phyloP scores from a whole-genome alignment of 92 coral and sea anemone species.

The Meandrina meandrites region DNA sequence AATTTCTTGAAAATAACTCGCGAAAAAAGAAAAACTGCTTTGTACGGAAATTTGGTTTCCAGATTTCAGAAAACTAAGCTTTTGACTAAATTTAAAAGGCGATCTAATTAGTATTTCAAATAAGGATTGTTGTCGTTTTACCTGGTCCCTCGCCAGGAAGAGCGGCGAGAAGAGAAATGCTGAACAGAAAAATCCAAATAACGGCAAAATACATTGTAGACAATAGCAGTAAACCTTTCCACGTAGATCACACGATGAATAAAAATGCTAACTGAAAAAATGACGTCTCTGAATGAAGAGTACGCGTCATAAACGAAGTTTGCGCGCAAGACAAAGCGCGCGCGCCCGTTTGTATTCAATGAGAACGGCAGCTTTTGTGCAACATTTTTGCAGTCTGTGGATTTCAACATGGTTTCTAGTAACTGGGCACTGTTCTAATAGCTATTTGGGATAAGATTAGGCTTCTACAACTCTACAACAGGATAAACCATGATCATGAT shows the following conservation, averaged over 20 bases:
- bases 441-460: neutral
- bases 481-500: neutral
- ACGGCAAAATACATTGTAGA: conserved; percentile 14
- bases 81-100: too few species aligned
- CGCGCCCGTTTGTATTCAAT: neutral
- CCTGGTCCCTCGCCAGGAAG: conserved; percentile 34
- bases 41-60: neutral
- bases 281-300: neutral
- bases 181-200: conserved; percentile 8
- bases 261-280: neutral
- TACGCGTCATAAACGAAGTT: conserved; percentile 3
- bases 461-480: neutral
- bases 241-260: neutral
- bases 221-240: neutral
- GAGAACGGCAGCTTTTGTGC: neutral
- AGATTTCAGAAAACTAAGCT: neutral
- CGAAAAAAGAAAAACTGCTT: neutral
- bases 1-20: neutral
- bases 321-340: neutral
- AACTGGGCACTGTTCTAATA: neutral
- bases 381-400: neutral
- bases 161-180: conserved; percentile 4
- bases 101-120: too few species aligned
- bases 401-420: neutral
- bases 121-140: neutral